Base-by-base conservation (phyloP, 2,113 vertebrate species). In the Notothenia rossii region DNA sequence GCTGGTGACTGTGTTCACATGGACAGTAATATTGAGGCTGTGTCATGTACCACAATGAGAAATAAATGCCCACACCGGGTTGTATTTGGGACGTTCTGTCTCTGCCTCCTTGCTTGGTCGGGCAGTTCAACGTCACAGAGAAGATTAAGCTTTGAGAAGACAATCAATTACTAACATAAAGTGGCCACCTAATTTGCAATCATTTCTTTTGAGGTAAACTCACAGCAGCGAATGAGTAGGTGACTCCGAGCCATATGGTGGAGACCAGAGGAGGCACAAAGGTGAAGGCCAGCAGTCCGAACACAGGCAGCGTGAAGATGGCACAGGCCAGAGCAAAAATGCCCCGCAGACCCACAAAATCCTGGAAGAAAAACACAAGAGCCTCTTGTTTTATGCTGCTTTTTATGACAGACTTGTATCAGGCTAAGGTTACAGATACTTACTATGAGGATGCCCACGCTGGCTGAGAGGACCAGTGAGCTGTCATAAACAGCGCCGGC, bases 151-250 rank as follows among this genome's bases (percentile, higher is more conserved):
- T 29, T 29, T 29, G 29, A 29, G 3, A 29, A 29, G 29, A 29
- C 29, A 29, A 29, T 29, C 29, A 29, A 29, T 29, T 29, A 29
- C 29, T 29, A 29, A 29, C 29, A 29, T 29, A 29, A 29, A 29
- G 3, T 4, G 29, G 29, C 29, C 29, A 3, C 29, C 29, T 29
- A 4, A 29, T 29, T 29, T 29, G 3, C 29, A 29, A 29, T 29
- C 4, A 29, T 29, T 29, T 29, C 3, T 29, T 33, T 51, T 3
- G 45, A 33, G 13, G 0, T 45, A 6, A 81, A 93, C 96, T 95
- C 86, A 95, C 94, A 48, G 95, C 95, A 79, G 95, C 95, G 9
- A 97, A 96, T 15, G 95, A 96, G 71, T 96, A 96, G 14, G 95
- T 97, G 79, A 97, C 78, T 5, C 95, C 95, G 15, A 96, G 78